Evolutionary conservation across 2,113 vertebrate species (phyloP).

Genomic region (Oxyura jamaicensis): DNA sequence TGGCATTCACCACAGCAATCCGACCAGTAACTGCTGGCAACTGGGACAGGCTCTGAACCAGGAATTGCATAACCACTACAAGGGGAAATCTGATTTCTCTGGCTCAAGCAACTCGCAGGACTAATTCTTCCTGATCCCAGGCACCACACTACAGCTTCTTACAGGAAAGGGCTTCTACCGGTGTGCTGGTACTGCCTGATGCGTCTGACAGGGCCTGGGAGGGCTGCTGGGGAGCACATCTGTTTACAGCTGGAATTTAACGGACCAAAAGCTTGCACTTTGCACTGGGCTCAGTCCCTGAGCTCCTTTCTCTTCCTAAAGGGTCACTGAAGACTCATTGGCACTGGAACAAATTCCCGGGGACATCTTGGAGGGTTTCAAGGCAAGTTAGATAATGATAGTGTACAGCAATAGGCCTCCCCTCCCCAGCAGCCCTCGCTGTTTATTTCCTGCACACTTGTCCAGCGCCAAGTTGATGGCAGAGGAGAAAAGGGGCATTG

Average conservation of each 20-base stretch:
- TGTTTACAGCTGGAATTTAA: constrained; percentile 11
- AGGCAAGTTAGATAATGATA: not conserved
- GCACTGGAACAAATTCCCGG: not conserved
- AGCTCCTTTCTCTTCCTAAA: not conserved
- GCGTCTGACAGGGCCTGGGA: accelerated
- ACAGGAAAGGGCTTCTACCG: accelerated
- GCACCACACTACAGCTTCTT: not conserved
- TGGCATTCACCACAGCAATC: not conserved
- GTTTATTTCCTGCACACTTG: not conserved
- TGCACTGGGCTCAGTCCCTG: not conserved
- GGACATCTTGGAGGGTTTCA: not conserved
- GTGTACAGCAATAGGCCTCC: not conserved
- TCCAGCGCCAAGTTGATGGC: not conserved
- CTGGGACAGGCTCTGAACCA: not conserved
- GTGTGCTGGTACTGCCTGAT: not conserved
- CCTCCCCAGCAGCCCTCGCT: not conserved
- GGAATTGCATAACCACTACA: not conserved
- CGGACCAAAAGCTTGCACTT: not conserved
- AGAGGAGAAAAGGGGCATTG: not conserved
- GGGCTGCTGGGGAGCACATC: not conserved
- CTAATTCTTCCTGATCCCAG: not conserved
- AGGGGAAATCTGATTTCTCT: not conserved
- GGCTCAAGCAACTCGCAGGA: not conserved
- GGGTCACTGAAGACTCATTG: not conserved
- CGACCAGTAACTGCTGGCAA: not conserved